Conservation (phyloP, 2,888 invertebrate genomes). For the Thera obeliscata region DNA sequence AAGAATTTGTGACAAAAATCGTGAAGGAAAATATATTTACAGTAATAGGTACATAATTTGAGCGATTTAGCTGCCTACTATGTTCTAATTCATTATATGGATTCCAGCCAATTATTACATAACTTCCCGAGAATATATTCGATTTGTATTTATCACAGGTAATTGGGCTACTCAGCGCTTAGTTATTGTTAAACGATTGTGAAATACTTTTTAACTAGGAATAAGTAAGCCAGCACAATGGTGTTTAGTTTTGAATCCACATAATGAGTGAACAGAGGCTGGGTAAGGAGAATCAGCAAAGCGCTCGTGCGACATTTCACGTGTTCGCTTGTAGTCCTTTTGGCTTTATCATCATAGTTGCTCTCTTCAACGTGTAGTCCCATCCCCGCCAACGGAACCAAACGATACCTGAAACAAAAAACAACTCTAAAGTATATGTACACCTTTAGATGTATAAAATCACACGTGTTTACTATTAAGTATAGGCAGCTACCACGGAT, state of each 20-base stretch:
- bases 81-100: slow-evolving; percentile 70
- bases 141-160: slow-evolving; percentile 7
- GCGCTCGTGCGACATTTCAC: slow-evolving; percentile 55
- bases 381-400: slow-evolving; percentile 98
- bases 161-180: not conserved
- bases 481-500: too few species aligned
- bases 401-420: slow-evolving; percentile 88
- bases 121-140: not conserved
- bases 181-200: not conserved
- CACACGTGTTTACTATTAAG: too few species aligned
- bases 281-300: slow-evolving; percentile 47
- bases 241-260: slow-evolving; percentile 59
- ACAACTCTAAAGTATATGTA: not conserved
- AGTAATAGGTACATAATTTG: slow-evolving; percentile 63
- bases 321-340: slow-evolving; percentile 85
- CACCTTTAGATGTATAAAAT: too few species aligned
- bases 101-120: slow-evolving; percentile 48
- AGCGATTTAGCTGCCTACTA: slow-evolving; percentile 66
- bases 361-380: slow-evolving; percentile 95
- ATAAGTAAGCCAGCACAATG: not conserved
- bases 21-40: slow-evolving; percentile 66
- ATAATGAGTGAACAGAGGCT: slow-evolving; percentile 74
- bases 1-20: slow-evolving; percentile 51
- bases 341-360: slow-evolving; percentile 96
- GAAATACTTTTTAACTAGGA: not conserved